Percentiles rank a stretch among this genome's conserved stretches.
phyloP scores from a whole-genome alignment of 2,888 invertebrate species.

The Leptinotarsa peninsularis region DNA sequence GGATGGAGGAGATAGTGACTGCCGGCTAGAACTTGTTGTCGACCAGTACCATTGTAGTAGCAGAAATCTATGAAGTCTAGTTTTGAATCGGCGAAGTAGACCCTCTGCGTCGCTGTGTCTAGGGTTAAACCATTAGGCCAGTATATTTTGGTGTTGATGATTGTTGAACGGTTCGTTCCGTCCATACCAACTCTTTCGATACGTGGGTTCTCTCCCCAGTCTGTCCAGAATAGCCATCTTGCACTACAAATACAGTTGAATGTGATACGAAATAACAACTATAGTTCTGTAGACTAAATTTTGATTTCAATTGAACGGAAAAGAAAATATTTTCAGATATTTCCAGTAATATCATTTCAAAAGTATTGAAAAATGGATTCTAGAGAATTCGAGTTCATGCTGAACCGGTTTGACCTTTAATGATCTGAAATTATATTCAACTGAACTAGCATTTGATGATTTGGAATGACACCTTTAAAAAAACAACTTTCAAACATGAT shows the following conservation, averaged over 20 bases:
- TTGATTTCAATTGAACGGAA: no score
- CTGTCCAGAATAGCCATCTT: slow-evolving; percentile 96
- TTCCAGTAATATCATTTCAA: no score
- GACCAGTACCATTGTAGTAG: slow-evolving; percentile 92
- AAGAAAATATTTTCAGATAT: no score
- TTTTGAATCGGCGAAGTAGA: slow-evolving; percentile 98
- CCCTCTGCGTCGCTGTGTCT: slow-evolving; percentile 90
- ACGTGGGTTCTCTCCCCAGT: slow-evolving; percentile 98
- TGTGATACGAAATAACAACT: no score
- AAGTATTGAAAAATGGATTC: no score
- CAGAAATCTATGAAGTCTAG: slow-evolving; percentile 98
- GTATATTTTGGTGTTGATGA: slow-evolving; percentile 94
- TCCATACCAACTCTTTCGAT: slow-evolving; percentile 98
- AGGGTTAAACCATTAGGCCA: slow-evolving; percentile 99
- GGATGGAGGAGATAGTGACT: slow-evolving; percentile 95
- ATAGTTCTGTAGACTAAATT: no score
- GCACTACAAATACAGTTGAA: slow-evolving; percentile 64
- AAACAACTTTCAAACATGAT: no score
- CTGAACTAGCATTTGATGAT: no score
- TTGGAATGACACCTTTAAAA: no score
- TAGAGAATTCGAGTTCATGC: background rate
- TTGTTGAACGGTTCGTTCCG: slow-evolving; percentile 84
- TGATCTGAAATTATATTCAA: background rate
- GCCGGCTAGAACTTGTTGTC: slow-evolving; percentile 88
- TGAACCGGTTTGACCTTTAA: background rate